Evolutionary conservation across 2,797 vertebrate genomes (phyloP), one percentile per base, ranked within the genome.

Genomic region (Taenioides sp.): DNA sequence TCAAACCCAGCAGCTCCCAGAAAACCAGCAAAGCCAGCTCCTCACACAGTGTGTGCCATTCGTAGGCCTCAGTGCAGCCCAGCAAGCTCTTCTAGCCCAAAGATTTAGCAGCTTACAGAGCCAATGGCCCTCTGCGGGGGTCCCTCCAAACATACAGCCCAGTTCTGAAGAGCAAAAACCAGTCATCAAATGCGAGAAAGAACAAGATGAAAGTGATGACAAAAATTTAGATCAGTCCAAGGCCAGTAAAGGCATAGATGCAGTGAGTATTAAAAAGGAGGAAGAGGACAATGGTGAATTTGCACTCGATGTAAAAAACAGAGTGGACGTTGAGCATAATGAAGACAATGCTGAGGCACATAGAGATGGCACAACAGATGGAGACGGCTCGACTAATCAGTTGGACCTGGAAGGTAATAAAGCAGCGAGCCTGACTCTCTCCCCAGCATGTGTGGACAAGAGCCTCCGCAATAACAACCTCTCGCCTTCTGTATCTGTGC

Each of bases 61-160:
- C 4, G 90, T 94, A 76, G 93, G 93, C 86, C 92, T 94, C 78
- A 93, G 76, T 64, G 70, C 93, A 79, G 88, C 93, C 74, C 94
- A 95, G 88, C 94, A 95, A 90, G 93, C 94, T 71, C 92, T 95
- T 65, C 76, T 95, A 86, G 88, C 93, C 87, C 94, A 95, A 92
- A 93, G 93, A 93, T 89, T 93, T 73, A 87, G 84, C 79, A 92
- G 86, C 82, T 89, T 94, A 82, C 92, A 93, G 81, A 93, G 80
- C 88, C 93, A 94, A 80, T 94, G 94, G 93, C 84, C 91, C 72
- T 80, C 92, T 65, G 77, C 85, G 50, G 90, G 88, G 73, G 65
- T 90, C 71, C 74, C 84, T 54, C 58, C 82, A 76, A 86, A 84
- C 49, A 65, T 80, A 62, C 89, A 82, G 63, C 66, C 80, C 58